Evolutionary conservation across 2,113 vertebrate species (phyloP), one percentile per base, ranked within the genome.

Genomic region (Heterotis niloticus): DNA sequence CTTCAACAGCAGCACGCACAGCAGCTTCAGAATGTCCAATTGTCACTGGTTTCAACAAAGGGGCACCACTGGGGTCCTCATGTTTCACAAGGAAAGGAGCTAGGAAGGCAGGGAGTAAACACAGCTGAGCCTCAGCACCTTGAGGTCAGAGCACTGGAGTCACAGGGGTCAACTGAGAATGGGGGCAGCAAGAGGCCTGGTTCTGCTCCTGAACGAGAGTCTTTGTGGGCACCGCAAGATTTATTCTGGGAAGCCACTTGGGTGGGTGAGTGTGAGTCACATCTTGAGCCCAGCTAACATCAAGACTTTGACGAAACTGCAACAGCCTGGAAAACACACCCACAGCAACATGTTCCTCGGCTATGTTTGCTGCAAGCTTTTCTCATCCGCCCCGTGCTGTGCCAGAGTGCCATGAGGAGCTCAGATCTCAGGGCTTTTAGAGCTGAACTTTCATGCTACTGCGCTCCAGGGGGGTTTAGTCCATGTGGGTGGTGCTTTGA

Each of bases 91-190:
- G 82, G 83, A 84, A 75, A 82, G 88, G 86, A 84, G 84, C 91
- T 81, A 78, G 80, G 80, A 86, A 86, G 82, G 83, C 85, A 75
- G 83, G 88, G 86, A 84, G 84, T 91, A 93, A 92, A 91, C 88
- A 90, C 91, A 89, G 88, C 91, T 88, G 87, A 88, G 75, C 34
- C 24, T 44, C 75, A 66, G n/a, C 62, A 20, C 62, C 62, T 64
- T 66, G 10, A 80, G 84, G 85, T 87, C 82, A 84, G 34, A 44
- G 34, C 34, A 7, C 34, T 44, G 83, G 88, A 81, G 71, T 82
- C 75, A 64, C 83, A 54, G 78, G 78, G 81, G 66, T 84, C 78
- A 80, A 23, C 72, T 86, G 17, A 80, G 76, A 78, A 76, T 54
- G 60, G 81, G 80, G 82, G 83, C 81, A 87, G 10, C 5, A 18